Conservation (phyloP, 2,888 invertebrate species). For the Entomobrya multifasciata region DNA sequence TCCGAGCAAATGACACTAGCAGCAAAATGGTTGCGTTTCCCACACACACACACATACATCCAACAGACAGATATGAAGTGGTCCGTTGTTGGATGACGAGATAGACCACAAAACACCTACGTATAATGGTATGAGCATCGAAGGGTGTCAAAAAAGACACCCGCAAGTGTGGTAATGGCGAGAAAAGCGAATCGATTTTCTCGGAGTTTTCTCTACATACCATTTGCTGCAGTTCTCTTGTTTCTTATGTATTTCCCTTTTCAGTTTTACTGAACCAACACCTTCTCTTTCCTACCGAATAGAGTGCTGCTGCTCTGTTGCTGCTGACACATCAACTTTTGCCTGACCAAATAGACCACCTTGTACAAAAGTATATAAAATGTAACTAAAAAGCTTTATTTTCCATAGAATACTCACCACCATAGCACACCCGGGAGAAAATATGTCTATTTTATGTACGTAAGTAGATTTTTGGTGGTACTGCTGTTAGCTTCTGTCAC, state of each 20-base stretch:
- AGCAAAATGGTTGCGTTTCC: conserved; percentile 57
- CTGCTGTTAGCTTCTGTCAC: conserved; percentile 58
- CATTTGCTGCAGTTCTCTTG: background rate
- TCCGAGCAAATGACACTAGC: conserved; percentile 15
- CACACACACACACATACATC: background rate
- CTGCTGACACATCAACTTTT: conserved; percentile 52
- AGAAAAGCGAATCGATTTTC: conserved; percentile 78
- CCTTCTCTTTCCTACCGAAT: conserved; percentile 3
- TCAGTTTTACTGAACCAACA: conserved; percentile 35
- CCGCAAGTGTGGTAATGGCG: conserved; percentile 77
- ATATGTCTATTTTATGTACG: background rate
- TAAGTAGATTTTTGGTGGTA: conserved; percentile 15
- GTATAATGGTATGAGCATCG: conserved; percentile 59
- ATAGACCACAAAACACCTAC: conserved; percentile 50
- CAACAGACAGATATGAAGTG: conserved; percentile 27
- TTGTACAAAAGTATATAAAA: background rate
- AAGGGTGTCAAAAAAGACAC: conserved; percentile 79
- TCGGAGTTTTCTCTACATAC: conserved; percentile 70
- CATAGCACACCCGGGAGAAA: conserved; percentile 1
- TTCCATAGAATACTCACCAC: conserved; percentile 17
- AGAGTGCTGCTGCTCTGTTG: conserved; percentile 11
- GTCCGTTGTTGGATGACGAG: conserved; percentile 20
- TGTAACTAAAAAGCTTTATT: background rate
- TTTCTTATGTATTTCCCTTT: conserved; percentile 19
- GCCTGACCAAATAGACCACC: conserved; percentile 38